Evolutionary conservation across 2,797 vertebrate species (phyloP), one percentile per base, ranked within the genome.

Genomic region (Spea hammondii): DNA sequence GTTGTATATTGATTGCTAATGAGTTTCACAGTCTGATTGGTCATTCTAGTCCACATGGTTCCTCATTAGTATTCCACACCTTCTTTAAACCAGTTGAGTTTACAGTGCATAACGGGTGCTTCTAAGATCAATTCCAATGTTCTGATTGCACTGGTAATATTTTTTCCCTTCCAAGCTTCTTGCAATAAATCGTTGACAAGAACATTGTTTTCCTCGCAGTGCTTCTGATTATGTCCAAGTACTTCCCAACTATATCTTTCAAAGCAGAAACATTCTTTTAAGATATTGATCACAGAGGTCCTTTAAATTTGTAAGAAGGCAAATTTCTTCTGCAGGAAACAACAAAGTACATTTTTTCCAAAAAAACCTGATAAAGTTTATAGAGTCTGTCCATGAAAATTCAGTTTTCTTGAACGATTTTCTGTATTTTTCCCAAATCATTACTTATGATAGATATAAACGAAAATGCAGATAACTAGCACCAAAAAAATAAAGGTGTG

Each of bases 181-280:
- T 32, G 32, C 76, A 53, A 78, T 78, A 78, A 78, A 78, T 78
- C 69, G 55, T 57, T 65, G 49, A 51, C 49, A 6, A 45, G 65
- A 78, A 65, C 76, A 65, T 72, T 78, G 59, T 54, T 78, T 60
- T 78, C 11, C 76, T 50, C 49, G 53, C 51, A 8, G 6, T 5
- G 48, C 32, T 72, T 5, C 2, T 53, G 17, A 78, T 62, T 69
- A 45, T 55, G 11, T 62, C 14, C 46, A 45, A 69, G 66, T 48
- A 8, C 6, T 47, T 45, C 67, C 68, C 32, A 6, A 47, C 49
- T 17, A 17, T 65, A 70, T 78, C 71, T 78, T 55, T 65, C 76
- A 54, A 11, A 17, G 65, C 54, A 48, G 55, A 69, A 14, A 57
- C 32, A 54, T 46, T 12, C 50, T 10, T 67, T 65, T 46, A 45